Evolutionary conservation across 2,797 vertebrate species (phyloP).

Genomic region (Nannoperca australis): DNA sequence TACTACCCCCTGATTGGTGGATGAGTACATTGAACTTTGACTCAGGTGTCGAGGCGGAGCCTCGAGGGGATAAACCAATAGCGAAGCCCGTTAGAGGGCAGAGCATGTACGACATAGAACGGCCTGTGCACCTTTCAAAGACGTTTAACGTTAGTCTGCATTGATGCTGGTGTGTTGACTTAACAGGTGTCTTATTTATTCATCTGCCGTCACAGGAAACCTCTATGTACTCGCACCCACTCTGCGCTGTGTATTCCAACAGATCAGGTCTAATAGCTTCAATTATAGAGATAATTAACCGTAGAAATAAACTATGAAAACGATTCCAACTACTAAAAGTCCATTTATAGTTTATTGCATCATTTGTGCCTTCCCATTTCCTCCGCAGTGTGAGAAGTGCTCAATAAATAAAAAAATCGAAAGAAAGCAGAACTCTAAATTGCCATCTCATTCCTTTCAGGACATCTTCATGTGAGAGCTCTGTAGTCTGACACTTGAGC

Average conservation of each 20-base stretch:
- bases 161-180: neutral
- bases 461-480: slow-evolving; percentile 12
- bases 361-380: neutral
- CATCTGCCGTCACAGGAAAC: neutral
- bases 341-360: slow-evolving; percentile 8
- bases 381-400: neutral
- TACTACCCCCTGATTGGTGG: too few species aligned
- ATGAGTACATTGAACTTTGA: too few species aligned
- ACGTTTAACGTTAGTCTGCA: too few species aligned
- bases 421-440: neutral
- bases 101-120: too few species aligned
- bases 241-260: neutral
- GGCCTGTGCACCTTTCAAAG: too few species aligned
- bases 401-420: neutral
- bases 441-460: slow-evolving; percentile 3
- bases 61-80: too few species aligned
- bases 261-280: neutral
- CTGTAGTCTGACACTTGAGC: slow-evolving; percentile 26
- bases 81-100: too few species aligned
- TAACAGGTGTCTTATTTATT: too few species aligned
- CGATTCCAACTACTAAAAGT: slow-evolving; percentile 6
- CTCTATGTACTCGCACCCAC: too few species aligned
- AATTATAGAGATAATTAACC: neutral
- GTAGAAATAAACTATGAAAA: neutral
- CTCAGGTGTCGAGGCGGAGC: too few species aligned